phyloP scores from a whole-genome alignment of 2,113 vertebrate species.

The Phalacrocorax pelagicus region DNA sequence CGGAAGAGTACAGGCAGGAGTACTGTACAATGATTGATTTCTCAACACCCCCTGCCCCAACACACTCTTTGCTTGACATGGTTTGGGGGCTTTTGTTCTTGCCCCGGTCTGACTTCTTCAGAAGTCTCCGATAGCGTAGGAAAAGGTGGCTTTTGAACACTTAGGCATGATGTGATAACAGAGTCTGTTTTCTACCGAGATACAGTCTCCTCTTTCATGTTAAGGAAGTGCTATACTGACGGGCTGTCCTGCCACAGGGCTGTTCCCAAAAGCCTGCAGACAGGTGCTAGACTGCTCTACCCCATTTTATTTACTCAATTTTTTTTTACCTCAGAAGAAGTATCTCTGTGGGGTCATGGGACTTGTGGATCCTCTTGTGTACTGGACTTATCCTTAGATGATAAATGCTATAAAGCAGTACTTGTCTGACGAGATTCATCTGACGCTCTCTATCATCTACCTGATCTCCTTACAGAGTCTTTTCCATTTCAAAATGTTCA shows the following conservation, averaged over 20 bases:
- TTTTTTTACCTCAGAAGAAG: too few species aligned
- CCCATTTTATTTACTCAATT: background rate
- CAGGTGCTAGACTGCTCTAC: background rate
- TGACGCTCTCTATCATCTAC: background rate
- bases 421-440: fast-evolving
- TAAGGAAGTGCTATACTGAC: background rate
- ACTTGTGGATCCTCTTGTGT: background rate
- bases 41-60: background rate
- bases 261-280: background rate
- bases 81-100: background rate
- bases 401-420: background rate
- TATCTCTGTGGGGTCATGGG: background rate
- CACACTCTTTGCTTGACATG: background rate
- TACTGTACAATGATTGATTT: background rate
- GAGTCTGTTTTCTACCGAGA: background rate
- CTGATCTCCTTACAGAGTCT: background rate
- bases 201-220: background rate
- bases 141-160: background rate
- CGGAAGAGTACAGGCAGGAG: background rate
- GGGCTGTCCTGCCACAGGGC: background rate
- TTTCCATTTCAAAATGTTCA: background rate
- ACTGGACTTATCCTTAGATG: background rate
- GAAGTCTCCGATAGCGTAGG: background rate
- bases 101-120: background rate
- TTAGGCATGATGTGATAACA: fast-evolving